Evolutionary conservation across 2,888 invertebrate species (phyloP).

Genomic region (Fragum fragum): DNA sequence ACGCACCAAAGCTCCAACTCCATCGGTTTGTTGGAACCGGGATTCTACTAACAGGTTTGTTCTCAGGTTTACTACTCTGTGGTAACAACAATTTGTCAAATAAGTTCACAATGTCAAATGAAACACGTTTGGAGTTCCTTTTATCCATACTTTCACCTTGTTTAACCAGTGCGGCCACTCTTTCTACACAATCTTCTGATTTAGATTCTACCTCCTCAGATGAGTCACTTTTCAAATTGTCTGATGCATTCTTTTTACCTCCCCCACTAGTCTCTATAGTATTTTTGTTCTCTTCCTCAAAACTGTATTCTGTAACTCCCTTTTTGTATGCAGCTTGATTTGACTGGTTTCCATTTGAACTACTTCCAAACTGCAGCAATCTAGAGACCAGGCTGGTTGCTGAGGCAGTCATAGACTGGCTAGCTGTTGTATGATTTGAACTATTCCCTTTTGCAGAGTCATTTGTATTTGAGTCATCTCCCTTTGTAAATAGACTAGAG

Average conservation of each 20-base stretch:
- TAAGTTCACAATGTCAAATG: conserved; percentile 79
- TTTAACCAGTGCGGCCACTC: conserved; percentile 41
- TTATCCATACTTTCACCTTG: conserved; percentile 45
- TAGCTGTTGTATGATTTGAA: conserved; percentile 34
- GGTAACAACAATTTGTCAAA: conserved; percentile 82
- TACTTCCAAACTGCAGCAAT: conserved; percentile 47
- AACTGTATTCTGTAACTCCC: conserved; percentile 69
- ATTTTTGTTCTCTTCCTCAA: conserved; percentile 57
- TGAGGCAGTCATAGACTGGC: conserved; percentile 58
- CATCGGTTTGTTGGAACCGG: conserved; percentile 59
- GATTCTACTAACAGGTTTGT: conserved; percentile 54
- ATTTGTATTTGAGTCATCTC: neutral
- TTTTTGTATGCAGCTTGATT: conserved; percentile 64
- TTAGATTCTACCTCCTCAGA: neutral
- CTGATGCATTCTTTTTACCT: neutral
- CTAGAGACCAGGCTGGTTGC: conserved; percentile 55
- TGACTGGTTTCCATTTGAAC: conserved; percentile 24
- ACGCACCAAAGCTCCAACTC: conserved; percentile 64
- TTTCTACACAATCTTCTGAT: conserved; percentile 29
- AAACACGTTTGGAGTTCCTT: conserved; percentile 64
- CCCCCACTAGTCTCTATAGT: neutral
- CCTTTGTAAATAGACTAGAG: neutral
- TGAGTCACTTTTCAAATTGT: neutral
- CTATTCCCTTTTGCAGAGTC: neutral
- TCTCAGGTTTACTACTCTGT: conserved; percentile 37